phyloP scores from a whole-genome alignment of 2,888 invertebrate genomes.

The Dione vanillae region DNA sequence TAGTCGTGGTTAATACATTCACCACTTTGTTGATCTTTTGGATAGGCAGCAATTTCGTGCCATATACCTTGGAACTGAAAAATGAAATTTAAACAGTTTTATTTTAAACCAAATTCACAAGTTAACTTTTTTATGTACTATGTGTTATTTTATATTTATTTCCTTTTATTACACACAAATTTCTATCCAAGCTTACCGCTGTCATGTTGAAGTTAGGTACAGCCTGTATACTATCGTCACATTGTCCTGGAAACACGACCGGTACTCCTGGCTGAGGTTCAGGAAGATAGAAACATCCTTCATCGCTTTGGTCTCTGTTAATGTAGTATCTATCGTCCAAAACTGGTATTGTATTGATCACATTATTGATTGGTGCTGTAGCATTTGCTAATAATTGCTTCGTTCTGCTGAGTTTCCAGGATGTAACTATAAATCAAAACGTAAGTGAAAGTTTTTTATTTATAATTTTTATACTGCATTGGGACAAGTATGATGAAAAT shows the following conservation, averaged over 20 bases:
- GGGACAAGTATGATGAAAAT: too few species aligned
- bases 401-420: constrained; percentile 69
- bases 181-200: constrained; percentile 47
- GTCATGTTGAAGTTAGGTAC: constrained; percentile 57
- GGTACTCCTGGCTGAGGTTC: constrained; percentile 57
- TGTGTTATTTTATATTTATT: not conserved
- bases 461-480: too few species aligned
- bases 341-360: constrained; percentile 53
- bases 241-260: constrained; percentile 67
- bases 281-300: constrained; percentile 69
- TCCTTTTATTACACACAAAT: not conserved
- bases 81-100: not conserved
- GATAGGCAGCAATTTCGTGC: constrained; percentile 63
- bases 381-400: constrained; percentile 50
- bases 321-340: constrained; percentile 60
- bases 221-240: constrained; percentile 59
- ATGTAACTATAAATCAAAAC: constrained; percentile 56
- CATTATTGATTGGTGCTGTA: constrained; percentile 38
- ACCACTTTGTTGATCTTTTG: constrained; percentile 60
- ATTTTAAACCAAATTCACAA: not conserved
- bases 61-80: constrained; percentile 62
- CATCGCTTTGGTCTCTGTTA: constrained; percentile 55
- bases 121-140: not conserved
- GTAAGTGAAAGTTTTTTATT: not conserved
- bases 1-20: constrained; percentile 64